Percentiles rank a stretch among this genome's conserved stretches.
Conservation (phyloP, 2,113 vertebrate genomes). For the Pteronura brasiliensis region DNA sequence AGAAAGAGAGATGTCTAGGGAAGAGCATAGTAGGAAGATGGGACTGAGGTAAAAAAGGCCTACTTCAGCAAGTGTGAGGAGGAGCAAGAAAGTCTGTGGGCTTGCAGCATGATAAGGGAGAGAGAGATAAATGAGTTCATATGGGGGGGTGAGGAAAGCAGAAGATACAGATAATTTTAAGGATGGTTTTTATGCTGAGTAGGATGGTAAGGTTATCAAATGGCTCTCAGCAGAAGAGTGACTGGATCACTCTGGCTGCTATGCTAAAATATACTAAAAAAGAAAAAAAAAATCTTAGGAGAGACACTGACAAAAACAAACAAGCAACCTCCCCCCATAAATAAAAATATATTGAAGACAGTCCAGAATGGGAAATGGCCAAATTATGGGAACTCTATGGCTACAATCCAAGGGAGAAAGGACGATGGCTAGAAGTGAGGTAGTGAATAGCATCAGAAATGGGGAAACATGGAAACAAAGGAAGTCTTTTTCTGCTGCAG, state of each 20-base stretch:
- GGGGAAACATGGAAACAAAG: background rate
- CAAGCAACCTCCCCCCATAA: background rate
- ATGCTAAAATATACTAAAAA: background rate
- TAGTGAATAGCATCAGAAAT: background rate
- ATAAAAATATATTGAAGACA: background rate
- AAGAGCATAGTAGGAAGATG: background rate
- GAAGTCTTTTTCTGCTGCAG: background rate
- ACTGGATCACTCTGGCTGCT: background rate
- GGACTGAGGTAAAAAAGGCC: background rate
- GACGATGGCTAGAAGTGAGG: background rate
- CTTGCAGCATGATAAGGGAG: background rate
- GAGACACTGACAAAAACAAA: background rate
- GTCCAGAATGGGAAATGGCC: background rate
- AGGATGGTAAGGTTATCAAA: background rate
- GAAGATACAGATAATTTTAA: background rate
- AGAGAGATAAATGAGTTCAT: background rate
- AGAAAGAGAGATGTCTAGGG: background rate
- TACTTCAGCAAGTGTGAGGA: background rate
- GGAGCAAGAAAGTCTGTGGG: background rate
- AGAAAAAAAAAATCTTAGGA: background rate
- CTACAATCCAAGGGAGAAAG: background rate
- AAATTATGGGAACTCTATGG: background rate
- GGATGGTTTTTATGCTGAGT: background rate
- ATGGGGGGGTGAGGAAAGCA: background rate
- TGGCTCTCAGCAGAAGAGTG: background rate